Percentiles rank a stretch among this genome's conserved stretches.
phyloP scores from a whole-genome alignment of 1,140 invertebrate species.

The Aplysia californica region DNA sequence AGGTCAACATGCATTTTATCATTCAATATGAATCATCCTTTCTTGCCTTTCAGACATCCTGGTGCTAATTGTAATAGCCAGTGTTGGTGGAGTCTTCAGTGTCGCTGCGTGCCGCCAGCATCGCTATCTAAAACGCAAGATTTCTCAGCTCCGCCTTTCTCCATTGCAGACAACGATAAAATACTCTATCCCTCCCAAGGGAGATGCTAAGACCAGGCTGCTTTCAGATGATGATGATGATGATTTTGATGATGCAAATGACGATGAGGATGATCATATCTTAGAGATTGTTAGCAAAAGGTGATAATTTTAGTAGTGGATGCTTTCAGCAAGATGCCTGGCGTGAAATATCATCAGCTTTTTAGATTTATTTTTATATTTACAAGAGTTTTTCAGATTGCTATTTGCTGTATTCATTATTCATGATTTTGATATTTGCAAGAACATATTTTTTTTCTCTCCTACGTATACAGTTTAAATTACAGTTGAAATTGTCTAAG shows the following conservation, averaged over 20 bases:
- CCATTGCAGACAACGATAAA: conserved; percentile 18
- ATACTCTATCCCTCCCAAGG: conserved; percentile 26
- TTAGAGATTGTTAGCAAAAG: conserved; percentile 14
- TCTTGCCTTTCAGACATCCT: conserved; percentile 36
- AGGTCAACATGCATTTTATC: not conserved
- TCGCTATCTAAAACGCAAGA: conserved; percentile 39
- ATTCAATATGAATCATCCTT: not conserved
- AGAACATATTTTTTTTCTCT: too few relatives aligned
- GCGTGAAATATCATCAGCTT: too few relatives aligned
- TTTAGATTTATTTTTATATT: too few relatives aligned
- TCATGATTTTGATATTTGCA: too few relatives aligned
- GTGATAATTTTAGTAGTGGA: not conserved
- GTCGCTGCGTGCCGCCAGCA: conserved; percentile 42
- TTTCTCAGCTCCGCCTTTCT: conserved; percentile 5
- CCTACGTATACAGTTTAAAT: too few relatives aligned
- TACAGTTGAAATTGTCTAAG: too few relatives aligned
- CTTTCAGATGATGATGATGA: conserved; percentile 26
- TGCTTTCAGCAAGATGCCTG: too few relatives aligned
- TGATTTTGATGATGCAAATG: too few relatives aligned
- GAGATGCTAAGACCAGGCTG: conserved; percentile 27
- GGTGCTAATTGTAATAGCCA: conserved; percentile 34
- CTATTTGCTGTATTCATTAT: too few relatives aligned
- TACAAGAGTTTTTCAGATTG: too few relatives aligned
- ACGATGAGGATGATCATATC: conserved; percentile 14
- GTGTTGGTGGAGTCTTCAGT: conserved; percentile 35